These are phyloP conservation scores for Harlomillsia oculata DNA, from an alignment of 1,140 invertebrate genomes.

Conservation along the genomic window DNA sequence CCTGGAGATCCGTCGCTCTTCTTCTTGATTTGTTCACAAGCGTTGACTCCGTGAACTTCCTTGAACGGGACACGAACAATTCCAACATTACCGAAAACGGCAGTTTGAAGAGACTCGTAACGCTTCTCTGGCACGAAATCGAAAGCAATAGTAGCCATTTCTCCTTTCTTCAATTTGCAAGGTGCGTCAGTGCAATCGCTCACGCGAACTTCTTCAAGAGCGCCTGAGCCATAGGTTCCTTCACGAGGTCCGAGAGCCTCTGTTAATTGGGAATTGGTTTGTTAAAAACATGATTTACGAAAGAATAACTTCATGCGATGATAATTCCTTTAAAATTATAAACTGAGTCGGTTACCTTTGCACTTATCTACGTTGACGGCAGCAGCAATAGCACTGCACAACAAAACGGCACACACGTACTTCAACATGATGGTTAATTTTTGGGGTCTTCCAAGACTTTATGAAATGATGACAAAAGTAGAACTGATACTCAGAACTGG, in stretches of 20 bases:
- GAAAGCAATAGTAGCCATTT: constrained; percentile 29
- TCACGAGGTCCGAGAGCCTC: constrained; percentile 28
- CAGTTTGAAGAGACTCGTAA: constrained; percentile 32
- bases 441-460: not conserved
- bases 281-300: too few species aligned
- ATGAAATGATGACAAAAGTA: too few species aligned
- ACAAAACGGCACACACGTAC: constrained; percentile 10
- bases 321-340: too few species aligned
- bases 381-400: constrained; percentile 8
- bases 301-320: too few species aligned
- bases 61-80: constrained; percentile 35
- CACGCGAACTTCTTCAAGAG: constrained; percentile 32
- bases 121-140: constrained; percentile 35
- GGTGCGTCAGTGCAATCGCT: constrained; percentile 33
- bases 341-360: too few species aligned
- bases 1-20: constrained; percentile 21
- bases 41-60: constrained; percentile 33
- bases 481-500: too few species aligned
- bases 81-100: constrained; percentile 34
- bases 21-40: constrained; percentile 31
- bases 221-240: constrained; percentile 28
- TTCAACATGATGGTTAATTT: constrained; percentile 18
- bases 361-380: constrained; percentile 30
- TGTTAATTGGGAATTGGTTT: too few species aligned
- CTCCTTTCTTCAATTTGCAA: constrained; percentile 34